Evolutionary conservation across 2,797 vertebrate species (phyloP), one percentile per base, ranked within the genome.

Genomic region (Phrynocephalus vlangalii): DNA sequence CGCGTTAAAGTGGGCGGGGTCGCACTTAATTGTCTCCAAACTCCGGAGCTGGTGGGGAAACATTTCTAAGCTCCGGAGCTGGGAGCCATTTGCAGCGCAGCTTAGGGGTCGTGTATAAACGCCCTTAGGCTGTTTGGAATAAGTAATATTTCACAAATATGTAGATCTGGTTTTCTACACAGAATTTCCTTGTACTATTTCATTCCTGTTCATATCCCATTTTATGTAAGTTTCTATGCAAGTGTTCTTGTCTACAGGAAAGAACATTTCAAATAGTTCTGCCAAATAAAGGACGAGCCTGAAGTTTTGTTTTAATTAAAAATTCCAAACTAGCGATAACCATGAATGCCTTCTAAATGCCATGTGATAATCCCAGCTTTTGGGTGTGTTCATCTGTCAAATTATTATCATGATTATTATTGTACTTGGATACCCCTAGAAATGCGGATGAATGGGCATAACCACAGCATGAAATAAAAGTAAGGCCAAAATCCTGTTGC

Each of bases 261-360:
- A 13, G 22, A 38, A 72, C 48, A 33, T 28, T 30, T 73, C 10
- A 33, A 48, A 56, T 73, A 11, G 1, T 48, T 79, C 67, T 86
- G 68, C 68, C 30, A 86, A 38, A 81, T 15, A 73, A 86, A 86
- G 70, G 28, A 18, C 66, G 78, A 78, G 28, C 11, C 63, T 78
- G 63, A 68, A 44, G 38, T 86, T 63, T 75, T 75, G 52, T 81
- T 71, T 73, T 80, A 86, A 86, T 73, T 80, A 81, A 86, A 86
- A 72, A 80, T 73, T 48, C 79, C 52, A 44, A 73, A 66, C 28
- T 11, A 72, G 18, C 15, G n/a, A 22, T 76, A 3, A 75, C 24
- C 38, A 28, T 73, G 68, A 13, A n/a, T 79, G 68, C 26, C 50
- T 72, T 13, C 20, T 28, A 72, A 60, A 52, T 66, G 13, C 52